These are phyloP conservation scores for Gobiocypris rarus DNA, from an alignment of 2,113 vertebrate species.

Conservation along the genomic window DNA sequence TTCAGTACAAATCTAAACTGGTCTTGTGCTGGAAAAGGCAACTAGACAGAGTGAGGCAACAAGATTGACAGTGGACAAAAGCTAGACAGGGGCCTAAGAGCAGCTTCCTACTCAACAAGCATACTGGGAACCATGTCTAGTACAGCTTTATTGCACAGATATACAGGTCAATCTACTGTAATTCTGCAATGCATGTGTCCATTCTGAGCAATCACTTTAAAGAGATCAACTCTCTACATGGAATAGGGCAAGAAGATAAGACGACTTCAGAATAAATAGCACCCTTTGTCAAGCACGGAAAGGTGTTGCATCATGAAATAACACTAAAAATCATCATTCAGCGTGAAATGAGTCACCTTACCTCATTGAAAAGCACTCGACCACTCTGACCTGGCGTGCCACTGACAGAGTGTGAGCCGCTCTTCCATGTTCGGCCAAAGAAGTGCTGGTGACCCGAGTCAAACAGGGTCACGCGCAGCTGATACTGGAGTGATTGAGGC, in stretches of 20 bases:
- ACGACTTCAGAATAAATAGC: not conserved
- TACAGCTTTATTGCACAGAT: not conserved
- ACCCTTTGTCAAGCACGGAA: not conserved
- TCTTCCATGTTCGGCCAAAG: slow-evolving; percentile 91
- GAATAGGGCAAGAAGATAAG: not conserved
- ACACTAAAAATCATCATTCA: slow-evolving; percentile 3
- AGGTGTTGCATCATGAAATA: slow-evolving; percentile 1
- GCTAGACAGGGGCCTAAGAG: not conserved
- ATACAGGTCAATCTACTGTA: not conserved
- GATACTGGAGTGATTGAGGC: slow-evolving; percentile 68
- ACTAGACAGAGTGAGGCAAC: not conserved
- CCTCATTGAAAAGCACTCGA: slow-evolving; percentile 83
- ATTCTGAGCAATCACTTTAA: not conserved
- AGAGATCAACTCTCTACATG: not conserved
- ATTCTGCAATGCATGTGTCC: not conserved
- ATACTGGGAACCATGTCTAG: not conserved
- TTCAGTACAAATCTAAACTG: not conserved
- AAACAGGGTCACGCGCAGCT: slow-evolving; percentile 86
- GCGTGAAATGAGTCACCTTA: slow-evolving; percentile 56
- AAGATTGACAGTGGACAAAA: not conserved
- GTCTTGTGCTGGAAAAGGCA: too few species aligned
- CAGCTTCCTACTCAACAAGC: not conserved
- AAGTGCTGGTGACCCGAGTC: slow-evolving; percentile 84
- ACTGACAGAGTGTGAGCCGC: slow-evolving; percentile 60
- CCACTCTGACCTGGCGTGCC: not conserved